Evolutionary conservation across 2,113 vertebrate genomes (phyloP).

Genomic region (Hemibagrus wyckioides): DNA sequence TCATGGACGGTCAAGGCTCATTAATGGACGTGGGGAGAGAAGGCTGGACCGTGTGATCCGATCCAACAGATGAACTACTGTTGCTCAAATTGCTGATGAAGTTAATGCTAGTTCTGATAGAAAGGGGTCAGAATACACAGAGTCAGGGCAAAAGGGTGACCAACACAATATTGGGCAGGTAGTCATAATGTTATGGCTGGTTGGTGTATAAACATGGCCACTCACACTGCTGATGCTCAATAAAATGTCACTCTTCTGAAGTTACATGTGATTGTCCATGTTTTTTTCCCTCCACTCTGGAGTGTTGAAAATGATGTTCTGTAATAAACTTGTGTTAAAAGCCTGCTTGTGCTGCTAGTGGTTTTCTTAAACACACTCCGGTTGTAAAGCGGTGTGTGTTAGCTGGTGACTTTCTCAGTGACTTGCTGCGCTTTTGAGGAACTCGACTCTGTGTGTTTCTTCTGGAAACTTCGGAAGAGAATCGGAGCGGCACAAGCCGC

Average conservation of each 20-base stretch:
- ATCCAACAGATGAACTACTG: no score
- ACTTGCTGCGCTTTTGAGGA: background rate
- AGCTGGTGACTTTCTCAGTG: background rate
- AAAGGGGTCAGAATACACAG: no score
- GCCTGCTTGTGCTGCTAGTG: background rate
- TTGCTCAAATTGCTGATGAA: no score
- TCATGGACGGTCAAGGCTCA: no score
- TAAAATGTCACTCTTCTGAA: background rate
- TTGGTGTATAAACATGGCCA: no score
- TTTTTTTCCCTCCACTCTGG: background rate
- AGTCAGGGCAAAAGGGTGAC: no score
- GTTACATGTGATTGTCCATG: background rate
- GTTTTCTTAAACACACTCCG: background rate
- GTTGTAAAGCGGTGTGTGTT: background rate
- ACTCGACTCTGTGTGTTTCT: background rate
- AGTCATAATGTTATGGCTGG: no score
- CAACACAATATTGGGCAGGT: no score
- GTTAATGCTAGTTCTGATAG: no score
- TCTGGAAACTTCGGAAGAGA: background rate
- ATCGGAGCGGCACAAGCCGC: background rate
- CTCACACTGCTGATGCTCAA: background rate
- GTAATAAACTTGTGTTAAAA: background rate
- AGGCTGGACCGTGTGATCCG: no score
- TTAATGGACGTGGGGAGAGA: no score
- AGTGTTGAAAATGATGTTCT: background rate